phyloP scores from a whole-genome alignment of 2,113 vertebrate species.

The Daboia siamensis region DNA sequence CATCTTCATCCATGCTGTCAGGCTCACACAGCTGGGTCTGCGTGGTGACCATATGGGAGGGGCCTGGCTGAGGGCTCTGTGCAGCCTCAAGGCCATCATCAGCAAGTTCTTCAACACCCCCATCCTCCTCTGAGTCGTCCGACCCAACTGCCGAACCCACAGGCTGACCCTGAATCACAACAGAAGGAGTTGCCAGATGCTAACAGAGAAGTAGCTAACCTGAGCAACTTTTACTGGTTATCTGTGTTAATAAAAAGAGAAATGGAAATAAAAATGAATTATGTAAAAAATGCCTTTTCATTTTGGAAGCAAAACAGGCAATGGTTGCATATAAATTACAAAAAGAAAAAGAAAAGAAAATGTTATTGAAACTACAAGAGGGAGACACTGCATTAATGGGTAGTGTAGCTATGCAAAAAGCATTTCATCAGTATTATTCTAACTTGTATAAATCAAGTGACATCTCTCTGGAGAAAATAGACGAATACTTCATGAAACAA shows the following conservation, averaged over 20 bases:
- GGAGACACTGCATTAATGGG: background rate
- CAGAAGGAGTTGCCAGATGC: too few species aligned
- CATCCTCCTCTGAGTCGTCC: too few species aligned
- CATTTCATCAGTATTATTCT: background rate
- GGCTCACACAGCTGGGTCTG: too few species aligned
- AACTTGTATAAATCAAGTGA: background rate
- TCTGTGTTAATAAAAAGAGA: background rate
- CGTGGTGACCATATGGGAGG: too few species aligned
- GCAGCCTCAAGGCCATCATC: too few species aligned
- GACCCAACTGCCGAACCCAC: too few species aligned
- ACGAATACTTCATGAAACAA: background rate
- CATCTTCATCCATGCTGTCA: too few species aligned
- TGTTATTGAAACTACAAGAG: background rate
- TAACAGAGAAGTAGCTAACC: background rate
- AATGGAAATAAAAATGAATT: background rate
- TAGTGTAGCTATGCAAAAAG: background rate
- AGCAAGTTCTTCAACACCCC: too few species aligned
- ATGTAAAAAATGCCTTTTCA: background rate
- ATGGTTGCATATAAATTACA: background rate
- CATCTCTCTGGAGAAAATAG: background rate
- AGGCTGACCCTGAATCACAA: too few species aligned
- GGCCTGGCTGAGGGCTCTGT: too few species aligned
- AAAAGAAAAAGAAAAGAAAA: background rate
- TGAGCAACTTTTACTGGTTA: background rate
- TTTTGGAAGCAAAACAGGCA: background rate